Evolutionary conservation across 2,113 vertebrate species (phyloP).

Genomic region (Microcebus ravelobensis): DNA sequence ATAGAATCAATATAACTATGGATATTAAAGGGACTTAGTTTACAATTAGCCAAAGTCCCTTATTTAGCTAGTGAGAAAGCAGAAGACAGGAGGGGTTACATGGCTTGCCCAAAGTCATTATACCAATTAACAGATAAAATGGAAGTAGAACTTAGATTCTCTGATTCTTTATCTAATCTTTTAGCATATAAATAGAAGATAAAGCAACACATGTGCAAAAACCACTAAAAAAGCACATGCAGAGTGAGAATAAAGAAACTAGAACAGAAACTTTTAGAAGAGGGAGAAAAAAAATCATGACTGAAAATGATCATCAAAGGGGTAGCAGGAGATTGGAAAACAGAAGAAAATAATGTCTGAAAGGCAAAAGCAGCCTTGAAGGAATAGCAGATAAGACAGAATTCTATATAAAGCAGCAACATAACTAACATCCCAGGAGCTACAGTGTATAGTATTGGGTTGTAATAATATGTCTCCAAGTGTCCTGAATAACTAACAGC

Average conservation of each 20-base stretch:
- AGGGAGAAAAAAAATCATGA: neutral
- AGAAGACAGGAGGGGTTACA: neutral
- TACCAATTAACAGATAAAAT: neutral
- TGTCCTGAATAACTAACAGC: neutral
- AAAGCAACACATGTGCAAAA: neutral
- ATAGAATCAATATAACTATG: neutral
- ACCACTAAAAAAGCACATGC: neutral
- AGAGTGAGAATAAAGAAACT: neutral
- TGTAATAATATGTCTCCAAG: neutral
- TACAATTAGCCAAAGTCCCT: neutral
- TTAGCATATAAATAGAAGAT: neutral
- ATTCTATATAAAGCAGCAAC: neutral
- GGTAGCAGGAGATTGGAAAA: neutral
- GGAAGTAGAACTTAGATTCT: neutral
- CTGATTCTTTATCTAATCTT: neutral
- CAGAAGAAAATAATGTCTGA: neutral
- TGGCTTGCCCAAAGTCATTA: neutral
- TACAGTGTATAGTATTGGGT: neutral
- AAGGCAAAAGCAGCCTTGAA: neutral
- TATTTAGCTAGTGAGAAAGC: neutral
- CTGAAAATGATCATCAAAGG: neutral
- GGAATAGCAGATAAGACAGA: neutral
- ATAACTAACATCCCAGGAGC: neutral
- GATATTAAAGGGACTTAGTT: neutral
- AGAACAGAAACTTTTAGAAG: neutral